Percentiles rank a stretch among this genome's conserved stretches.
phyloP scores from a whole-genome alignment of 2,888 invertebrate species.

The Hydropsyche betteni region DNA sequence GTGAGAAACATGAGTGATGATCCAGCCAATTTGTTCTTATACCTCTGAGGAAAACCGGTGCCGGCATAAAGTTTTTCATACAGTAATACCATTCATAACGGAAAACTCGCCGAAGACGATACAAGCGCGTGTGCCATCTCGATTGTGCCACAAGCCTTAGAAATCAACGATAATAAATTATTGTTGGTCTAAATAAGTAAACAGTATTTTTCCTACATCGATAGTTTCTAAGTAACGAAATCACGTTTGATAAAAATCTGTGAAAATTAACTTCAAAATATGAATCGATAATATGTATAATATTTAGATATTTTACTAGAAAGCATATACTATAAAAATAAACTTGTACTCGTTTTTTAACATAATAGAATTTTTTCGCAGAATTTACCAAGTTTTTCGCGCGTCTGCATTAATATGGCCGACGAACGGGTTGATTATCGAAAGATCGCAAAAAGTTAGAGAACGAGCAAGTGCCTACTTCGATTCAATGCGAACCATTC shows the following conservation, averaged over 20 bases:
- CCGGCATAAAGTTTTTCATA: conserved; percentile 22
- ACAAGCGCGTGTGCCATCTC: no score
- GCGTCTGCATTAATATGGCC: neutral
- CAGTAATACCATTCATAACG: conserved; percentile 21
- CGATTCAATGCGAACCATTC: conserved; percentile 12
- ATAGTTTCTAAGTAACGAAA: no score
- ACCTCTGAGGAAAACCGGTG: conserved; percentile 25
- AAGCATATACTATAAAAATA: no score
- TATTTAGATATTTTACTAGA: no score
- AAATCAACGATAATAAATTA: no score
- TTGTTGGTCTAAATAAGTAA: no score
- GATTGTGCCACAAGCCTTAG: no score
- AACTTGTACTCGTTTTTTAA: no score
- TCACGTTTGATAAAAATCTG: no score
- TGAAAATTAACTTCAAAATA: no score
- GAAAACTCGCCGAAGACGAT: conserved; percentile 4
- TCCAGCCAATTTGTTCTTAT: conserved; percentile 38
- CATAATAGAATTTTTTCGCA: neutral
- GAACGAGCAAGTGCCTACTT: conserved; percentile 1
- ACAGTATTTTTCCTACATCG: no score
- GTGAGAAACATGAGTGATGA: conserved; percentile 43
- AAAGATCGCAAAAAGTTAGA: conserved; percentile 11
- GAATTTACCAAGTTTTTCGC: conserved; percentile 18
- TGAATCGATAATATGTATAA: no score
- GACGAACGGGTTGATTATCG: conserved; percentile 24